Conservation (phyloP, 2,113 vertebrate species). For the Phoxinus phoxinus region DNA sequence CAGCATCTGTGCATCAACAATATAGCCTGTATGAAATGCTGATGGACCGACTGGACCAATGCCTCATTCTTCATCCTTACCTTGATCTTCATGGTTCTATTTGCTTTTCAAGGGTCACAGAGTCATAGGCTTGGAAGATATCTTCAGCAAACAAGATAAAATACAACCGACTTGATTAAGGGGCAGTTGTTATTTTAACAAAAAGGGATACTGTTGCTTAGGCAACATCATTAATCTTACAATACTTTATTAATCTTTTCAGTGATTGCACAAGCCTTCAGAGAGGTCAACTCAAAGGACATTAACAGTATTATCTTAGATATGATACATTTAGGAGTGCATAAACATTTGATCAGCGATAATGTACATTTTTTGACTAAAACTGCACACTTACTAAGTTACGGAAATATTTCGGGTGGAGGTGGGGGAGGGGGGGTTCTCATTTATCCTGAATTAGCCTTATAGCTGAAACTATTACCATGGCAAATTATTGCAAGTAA, state of each 20-base stretch:
- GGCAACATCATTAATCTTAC: not conserved
- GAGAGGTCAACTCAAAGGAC: not conserved
- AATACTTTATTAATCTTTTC: not conserved
- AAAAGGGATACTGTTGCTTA: not conserved
- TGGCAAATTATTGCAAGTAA: not conserved
- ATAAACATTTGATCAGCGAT: constrained; percentile 15
- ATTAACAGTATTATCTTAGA: not conserved
- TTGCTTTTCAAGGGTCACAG: not conserved
- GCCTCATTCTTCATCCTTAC: not conserved
- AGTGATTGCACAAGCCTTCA: not conserved
- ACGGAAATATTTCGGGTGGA: not conserved
- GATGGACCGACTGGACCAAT: not conserved
- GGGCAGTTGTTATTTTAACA: not conserved
- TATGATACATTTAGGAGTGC: not conserved
- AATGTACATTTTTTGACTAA: not conserved
- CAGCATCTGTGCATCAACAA: not conserved
- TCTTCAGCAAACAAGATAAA: constrained; percentile 22
- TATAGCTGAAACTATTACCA: not conserved
- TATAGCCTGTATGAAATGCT: not conserved
- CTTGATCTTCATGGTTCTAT: not conserved
- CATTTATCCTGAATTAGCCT: too few species aligned
- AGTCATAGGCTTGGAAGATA: not conserved
- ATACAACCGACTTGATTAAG: not conserved
- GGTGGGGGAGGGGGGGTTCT: too few species aligned
- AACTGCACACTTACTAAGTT: not conserved